Base-by-base conservation (phyloP, 2,113 vertebrate genomes). In the Loxodonta africana region DNA sequence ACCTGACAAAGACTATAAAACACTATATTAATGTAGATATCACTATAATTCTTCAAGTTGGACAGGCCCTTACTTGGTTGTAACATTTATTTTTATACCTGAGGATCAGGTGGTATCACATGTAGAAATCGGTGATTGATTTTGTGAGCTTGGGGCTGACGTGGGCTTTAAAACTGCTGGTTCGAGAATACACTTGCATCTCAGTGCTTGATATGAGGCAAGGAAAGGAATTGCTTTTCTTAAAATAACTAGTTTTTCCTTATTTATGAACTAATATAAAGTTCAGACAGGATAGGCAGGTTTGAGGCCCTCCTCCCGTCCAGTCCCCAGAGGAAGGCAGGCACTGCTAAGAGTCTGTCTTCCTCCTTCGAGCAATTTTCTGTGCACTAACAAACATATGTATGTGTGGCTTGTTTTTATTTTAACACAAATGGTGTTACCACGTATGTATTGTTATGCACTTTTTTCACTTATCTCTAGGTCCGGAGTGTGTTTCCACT, bases 41-140 rank as follows among this genome's bases (percentile, higher is more conserved):
- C 23, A 11, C 33, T 74, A 37, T 91, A 60, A 78, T 92, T 82
- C 21, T 63, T 90, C 93, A 95, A 44, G 51, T 26, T 41, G 60
- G 41, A 83, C 44, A 67, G 14, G 89, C 12, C 37, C 53, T 86
- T 80, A 26, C 51, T 88, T 88, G 88, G 51, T 83, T 83, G 53
- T 94, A 57, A 65, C 33, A 30, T 73, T 93, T 94, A 37, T 63
- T 85, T 96, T 85, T 71, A 25, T 91, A 83, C 46, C 46, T 85
- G 21, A 89, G 44, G 60, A 65, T 67, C 57, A 85, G 57, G 57
- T 88, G 28, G 63, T 83, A 60, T 28, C 4, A 33, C n/a, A 44
- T 28, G 8, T 83, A 33, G 91, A 91, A 83, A 84, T 0, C 78
- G 51, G 82, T 91, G 60, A 73, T 71, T 82, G 57, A 80, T 82